Base-by-base conservation (phyloP, 2,113 vertebrate species). In the Nesoenas mayeri region DNA sequence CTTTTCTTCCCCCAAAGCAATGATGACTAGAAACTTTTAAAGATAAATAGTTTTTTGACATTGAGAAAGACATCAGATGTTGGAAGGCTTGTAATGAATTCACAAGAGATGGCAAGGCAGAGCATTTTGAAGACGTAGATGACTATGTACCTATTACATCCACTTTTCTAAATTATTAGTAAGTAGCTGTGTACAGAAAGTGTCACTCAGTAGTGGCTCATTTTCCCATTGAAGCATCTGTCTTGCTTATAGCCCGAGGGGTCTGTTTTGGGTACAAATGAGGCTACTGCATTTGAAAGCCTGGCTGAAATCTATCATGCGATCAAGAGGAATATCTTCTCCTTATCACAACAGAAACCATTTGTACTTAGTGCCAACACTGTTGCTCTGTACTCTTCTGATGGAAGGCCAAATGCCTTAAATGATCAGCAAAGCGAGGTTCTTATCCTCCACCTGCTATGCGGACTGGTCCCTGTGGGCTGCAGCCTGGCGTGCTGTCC, bases 121-220 rank as follows among this genome's bases (percentile, higher is more conserved):
- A 75, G 57, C 31, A 54, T 85, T 94, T 95, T 82, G 47, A 69
- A 89, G 81, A 65, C 2, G 0, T 34, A 61, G 70, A 85, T 95
- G 84, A 91, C 84, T 89, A 12, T 65, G 26, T 88, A 85, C 62
- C 88, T 91, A 89, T 96, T 96, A 94, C 78, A 95, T 91, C 78
- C 81, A 95, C 92, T 94, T 97, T 91, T 87, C 85, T 65, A 94
- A 96, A 96, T 97, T 82, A 95, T 97, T 94, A 88, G 61, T 89
- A 88, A 96, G 84, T 82, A 92, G 40, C 61, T 89, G 89, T 79
- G 78, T 95, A 82, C 73, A 65, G 70, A 81, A 92, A 78, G 44
- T 82, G 84, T 93, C 95, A 80, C 60, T 91, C 80, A 75, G 44
- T 32, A 32, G 71, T 66, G 75, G 57, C 77, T 93, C 81, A 62